A percentile compares a stretch with the other conserved stretches of the same genome.
Evolutionary conservation across 2,888 invertebrate species (phyloP).

Genomic region (Sinodicranocentrus sp.): DNA sequence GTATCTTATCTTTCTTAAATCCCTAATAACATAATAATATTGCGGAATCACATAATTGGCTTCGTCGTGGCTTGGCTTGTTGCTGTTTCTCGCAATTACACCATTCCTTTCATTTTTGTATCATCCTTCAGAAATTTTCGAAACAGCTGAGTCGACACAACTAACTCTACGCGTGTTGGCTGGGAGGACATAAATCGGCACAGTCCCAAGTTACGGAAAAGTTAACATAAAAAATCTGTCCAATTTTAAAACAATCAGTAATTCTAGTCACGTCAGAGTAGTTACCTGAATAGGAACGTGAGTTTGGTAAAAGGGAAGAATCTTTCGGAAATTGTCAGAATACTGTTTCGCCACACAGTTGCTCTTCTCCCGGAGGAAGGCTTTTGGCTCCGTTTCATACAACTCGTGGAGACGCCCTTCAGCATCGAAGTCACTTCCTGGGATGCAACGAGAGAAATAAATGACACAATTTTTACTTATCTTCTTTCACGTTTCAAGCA

Average conservation of each 20-base stretch:
- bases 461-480: no score
- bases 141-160: no score
- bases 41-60: no score
- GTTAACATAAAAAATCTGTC: no score
- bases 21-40: background rate
- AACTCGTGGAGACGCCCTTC: slow-evolving; percentile 78
- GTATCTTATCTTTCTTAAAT: background rate
- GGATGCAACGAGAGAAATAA: slow-evolving; percentile 7
- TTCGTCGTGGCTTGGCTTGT: background rate
- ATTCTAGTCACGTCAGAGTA: slow-evolving; percentile 52
- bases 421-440: slow-evolving; percentile 78
- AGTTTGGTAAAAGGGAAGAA: slow-evolving; percentile 79
- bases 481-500: background rate
- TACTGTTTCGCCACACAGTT: slow-evolving; percentile 80
- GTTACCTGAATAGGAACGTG: slow-evolving; percentile 79
- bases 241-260: background rate
- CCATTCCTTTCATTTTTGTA: no score
- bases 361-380: slow-evolving; percentile 79
- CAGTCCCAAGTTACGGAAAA: no score
- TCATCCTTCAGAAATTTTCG: no score
- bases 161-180: no score
- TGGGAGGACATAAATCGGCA: no score
- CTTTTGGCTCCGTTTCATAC: slow-evolving; percentile 79
- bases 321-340: slow-evolving; percentile 79
- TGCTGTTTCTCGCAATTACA: no score